Percentiles rank a stretch among this genome's conserved stretches.
phyloP scores from a whole-genome alignment of 2,797 vertebrate species.

The Hylomyscus alleni region DNA sequence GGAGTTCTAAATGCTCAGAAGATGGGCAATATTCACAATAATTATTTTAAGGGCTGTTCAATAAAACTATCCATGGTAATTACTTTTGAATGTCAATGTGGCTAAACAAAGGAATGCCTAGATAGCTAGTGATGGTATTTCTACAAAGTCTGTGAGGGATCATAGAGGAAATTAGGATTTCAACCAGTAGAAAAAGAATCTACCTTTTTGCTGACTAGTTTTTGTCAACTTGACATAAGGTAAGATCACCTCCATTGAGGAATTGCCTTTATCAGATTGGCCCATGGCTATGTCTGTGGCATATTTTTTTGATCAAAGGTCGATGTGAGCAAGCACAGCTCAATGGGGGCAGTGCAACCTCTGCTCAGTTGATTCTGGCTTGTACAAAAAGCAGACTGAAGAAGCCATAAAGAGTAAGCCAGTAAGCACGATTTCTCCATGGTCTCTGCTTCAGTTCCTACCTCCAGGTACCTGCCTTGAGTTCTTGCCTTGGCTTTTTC shows the following conservation, averaged over 20 bases:
- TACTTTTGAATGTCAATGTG: background rate
- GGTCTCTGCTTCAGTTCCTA: background rate
- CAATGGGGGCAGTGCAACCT: background rate
- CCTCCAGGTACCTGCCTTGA: background rate
- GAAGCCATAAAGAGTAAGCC: background rate
- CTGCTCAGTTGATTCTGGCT: background rate
- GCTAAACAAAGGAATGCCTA: background rate
- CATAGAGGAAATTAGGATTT: background rate
- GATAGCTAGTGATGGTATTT: background rate
- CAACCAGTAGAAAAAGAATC: background rate
- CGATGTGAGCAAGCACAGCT: background rate
- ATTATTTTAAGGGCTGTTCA: background rate
- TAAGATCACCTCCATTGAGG: background rate
- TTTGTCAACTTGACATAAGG: background rate
- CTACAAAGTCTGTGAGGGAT: background rate
- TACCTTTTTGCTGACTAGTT: background rate
- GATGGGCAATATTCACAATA: background rate
- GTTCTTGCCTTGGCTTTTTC: background rate
- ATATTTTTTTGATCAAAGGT: background rate
- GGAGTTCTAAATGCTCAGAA: background rate
- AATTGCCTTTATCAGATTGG: background rate
- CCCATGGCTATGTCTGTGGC: background rate
- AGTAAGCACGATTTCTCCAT: background rate
- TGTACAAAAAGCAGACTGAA: background rate
- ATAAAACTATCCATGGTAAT: background rate